Percentiles rank a stretch among this genome's conserved stretches.
Conservation (phyloP, 2,888 invertebrate species). For the Drosophila borborema region DNA sequence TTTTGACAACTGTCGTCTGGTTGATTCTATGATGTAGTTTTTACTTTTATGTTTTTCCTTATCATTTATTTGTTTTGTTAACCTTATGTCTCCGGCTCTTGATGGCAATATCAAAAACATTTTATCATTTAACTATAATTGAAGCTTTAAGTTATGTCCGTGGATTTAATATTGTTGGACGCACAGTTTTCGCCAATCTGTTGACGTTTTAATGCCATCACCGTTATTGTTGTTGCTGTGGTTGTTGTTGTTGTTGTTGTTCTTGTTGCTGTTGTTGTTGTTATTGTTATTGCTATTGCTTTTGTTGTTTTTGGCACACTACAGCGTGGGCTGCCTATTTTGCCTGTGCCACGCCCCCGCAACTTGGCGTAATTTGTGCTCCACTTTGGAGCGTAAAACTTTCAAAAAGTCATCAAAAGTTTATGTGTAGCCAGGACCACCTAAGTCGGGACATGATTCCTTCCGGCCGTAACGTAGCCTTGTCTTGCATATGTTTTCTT, state of each 20-base stretch:
- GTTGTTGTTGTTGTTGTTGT: constrained; percentile 30
- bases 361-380: constrained; percentile 62
- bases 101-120: background rate
- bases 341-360: constrained; percentile 4
- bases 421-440: constrained; percentile 64
- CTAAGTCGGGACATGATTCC: constrained; percentile 52
- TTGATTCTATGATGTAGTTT: background rate
- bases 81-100: background rate
- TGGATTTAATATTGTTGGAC: constrained; percentile 28
- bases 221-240: constrained; percentile 18
- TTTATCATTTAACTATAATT: constrained; percentile 22
- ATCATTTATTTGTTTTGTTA: background rate
- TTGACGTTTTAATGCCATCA: constrained; percentile 43
- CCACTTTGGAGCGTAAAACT: constrained; percentile 68
- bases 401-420: constrained; percentile 77
- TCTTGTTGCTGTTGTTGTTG: constrained; percentile 35
- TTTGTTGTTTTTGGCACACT: constrained; percentile 39
- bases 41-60: background rate
- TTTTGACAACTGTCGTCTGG: constrained; percentile 2
- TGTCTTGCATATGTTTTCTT: constrained; percentile 48
- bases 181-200: constrained; percentile 48
- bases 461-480: constrained; percentile 35
- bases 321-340: constrained; percentile 18
- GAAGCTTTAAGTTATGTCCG: constrained; percentile 35
- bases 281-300: constrained; percentile 23